phyloP scores from a whole-genome alignment of 2,888 invertebrate species.

The Molorchus minor region DNA sequence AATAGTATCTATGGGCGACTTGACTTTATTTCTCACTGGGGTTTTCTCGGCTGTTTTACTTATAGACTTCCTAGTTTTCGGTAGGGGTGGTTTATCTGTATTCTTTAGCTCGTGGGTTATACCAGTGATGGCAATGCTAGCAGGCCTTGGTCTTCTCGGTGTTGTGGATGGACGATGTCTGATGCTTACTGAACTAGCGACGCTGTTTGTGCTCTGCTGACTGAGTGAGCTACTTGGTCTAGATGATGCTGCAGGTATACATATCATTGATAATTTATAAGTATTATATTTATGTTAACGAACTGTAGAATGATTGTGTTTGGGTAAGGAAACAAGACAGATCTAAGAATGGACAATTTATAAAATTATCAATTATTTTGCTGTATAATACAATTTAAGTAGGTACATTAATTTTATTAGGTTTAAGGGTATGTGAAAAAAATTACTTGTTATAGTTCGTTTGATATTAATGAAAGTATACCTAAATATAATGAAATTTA shows the following conservation, averaged over 20 bases:
- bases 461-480: too few relatives aligned
- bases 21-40: slow-evolving; percentile 29
- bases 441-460: too few relatives aligned
- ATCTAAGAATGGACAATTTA: too few relatives aligned
- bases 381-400: too few relatives aligned
- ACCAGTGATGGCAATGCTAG: slow-evolving; percentile 86
- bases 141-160: slow-evolving; percentile 78
- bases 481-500: too few relatives aligned
- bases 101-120: slow-evolving; percentile 65
- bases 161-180: slow-evolving; percentile 71
- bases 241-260: slow-evolving; percentile 69
- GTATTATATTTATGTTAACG: too few relatives aligned
- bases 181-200: slow-evolving; percentile 65
- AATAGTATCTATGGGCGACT: slow-evolving; percentile 46
- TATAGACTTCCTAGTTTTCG: slow-evolving; percentile 60
- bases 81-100: slow-evolving; percentile 64
- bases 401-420: too few relatives aligned
- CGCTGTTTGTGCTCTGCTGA: slow-evolving; percentile 72
- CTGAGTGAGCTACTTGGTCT: slow-evolving; percentile 90
- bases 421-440: too few relatives aligned
- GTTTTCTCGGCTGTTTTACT: slow-evolving; percentile 49
- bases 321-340: too few relatives aligned
- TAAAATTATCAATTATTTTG: too few relatives aligned
- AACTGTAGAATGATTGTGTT: too few relatives aligned
- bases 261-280: too few relatives aligned